Evolutionary conservation across 53 echinoderm and acorn worm genomes (phyloP), one percentile per base, ranked within the genome.

Genomic region (Luidia sarsii): DNA sequence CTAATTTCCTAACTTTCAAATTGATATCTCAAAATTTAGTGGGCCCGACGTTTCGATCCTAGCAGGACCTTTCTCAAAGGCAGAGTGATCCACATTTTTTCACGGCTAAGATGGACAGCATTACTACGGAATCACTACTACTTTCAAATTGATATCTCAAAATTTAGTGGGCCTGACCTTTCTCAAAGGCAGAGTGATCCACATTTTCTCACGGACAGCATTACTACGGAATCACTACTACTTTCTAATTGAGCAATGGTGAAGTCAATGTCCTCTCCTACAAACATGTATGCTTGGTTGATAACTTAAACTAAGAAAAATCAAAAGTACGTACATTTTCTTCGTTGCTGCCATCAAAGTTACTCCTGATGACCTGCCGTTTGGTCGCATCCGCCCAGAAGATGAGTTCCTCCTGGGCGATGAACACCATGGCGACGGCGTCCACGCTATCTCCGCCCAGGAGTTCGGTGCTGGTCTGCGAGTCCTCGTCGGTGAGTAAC

Each of bases 401-500:
- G 23, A 90, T 48, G 1, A 39, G 7, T 10, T 86, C 68, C 19
- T 82, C 77, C 50, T 67, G 64, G 18, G 90, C 82, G 33, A 80
- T 60, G 39, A 67, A 86, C 18, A 82, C 86, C 68, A 90, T 31
- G 16, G 79, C 85, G 6, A 55, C 33, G 1, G 82, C 69, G 0
- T 52, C 28, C 7, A 84, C 64, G 36, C 55, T 41, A 32, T 57
- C 79, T 13, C 90, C 85, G 18, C 86, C 86, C 22, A 90, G 82
- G 32, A 90, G 50, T n/a, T 62, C 30, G 3, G 46, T 82, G 10
- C 57, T 19, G 7, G 38, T 68, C 27, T 45, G 64, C 27, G 86
- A 86, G 55, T 90, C 90, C 4, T 31, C 32, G 61, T 90, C 90
- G 0, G 9, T 90, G 36, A 59, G 73, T 22, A 79, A 59, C 15